Percentiles rank a stretch among this genome's conserved stretches.
phyloP scores from a whole-genome alignment of 64 coral and sea anemone genomes.

The Pocillopora verrucosa region DNA sequence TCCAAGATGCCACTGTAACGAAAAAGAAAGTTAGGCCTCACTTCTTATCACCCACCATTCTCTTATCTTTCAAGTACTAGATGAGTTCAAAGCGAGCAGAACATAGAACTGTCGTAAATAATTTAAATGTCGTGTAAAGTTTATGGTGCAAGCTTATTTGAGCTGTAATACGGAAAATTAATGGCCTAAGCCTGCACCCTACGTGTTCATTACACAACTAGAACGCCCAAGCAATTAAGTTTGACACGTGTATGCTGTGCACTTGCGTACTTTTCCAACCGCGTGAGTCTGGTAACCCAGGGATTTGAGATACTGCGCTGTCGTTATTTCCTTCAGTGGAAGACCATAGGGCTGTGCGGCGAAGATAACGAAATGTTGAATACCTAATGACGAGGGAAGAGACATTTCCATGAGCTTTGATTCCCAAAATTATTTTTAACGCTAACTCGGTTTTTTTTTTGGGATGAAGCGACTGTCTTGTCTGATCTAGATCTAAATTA shows the following conservation, averaged over 20 bases:
- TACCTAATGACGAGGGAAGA: slow-evolving; percentile 24
- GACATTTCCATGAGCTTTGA: not conserved
- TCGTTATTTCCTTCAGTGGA: slow-evolving; percentile 78
- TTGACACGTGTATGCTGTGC: not conserved
- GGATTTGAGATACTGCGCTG: slow-evolving; percentile 71
- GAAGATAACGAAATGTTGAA: slow-evolving; percentile 92
- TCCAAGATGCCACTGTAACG: slow-evolving; percentile 80
- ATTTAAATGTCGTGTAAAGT: too few species aligned
- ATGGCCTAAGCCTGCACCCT: too few species aligned
- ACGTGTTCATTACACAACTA: too few species aligned
- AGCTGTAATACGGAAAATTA: too few species aligned
- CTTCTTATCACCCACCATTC: not conserved
- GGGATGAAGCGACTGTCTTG: too few species aligned
- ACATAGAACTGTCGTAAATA: too few species aligned
- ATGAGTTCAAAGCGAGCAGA: too few species aligned
- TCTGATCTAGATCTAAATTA: too few species aligned
- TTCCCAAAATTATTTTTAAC: too few species aligned
- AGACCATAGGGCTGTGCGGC: slow-evolving; percentile 87
- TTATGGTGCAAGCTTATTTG: too few species aligned
- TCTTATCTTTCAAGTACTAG: not conserved
- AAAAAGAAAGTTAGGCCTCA: not conserved
- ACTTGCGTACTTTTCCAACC: slow-evolving; percentile 61
- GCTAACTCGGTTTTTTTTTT: too few species aligned
- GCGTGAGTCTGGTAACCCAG: slow-evolving; percentile 82
- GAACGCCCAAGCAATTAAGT: too few species aligned